Evolutionary conservation across 2,113 vertebrate species (phyloP).

Genomic region (Rhabdornis inornatus): DNA sequence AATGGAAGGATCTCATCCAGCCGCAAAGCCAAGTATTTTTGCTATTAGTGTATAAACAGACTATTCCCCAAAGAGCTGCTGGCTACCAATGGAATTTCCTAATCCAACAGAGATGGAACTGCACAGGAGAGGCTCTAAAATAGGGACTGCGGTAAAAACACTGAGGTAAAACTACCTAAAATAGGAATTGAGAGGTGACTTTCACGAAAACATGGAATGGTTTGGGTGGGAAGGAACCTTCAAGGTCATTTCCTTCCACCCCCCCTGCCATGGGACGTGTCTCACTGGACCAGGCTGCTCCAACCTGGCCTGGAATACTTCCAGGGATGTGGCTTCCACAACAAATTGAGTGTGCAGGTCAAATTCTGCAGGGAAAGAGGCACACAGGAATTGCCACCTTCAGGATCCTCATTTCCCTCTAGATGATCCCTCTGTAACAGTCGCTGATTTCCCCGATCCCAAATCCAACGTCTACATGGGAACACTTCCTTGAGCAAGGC

Average conservation of each 20-base stretch:
- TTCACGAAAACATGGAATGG: not conserved
- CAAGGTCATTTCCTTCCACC: not conserved
- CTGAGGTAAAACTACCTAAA: not conserved
- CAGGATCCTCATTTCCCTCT: rapidly evolving
- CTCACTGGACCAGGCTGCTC: not conserved
- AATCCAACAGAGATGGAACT: not conserved
- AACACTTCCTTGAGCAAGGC: not conserved
- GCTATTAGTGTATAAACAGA: not conserved
- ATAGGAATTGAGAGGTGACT: not conserved
- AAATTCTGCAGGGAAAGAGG: not conserved
- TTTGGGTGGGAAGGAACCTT: not conserved
- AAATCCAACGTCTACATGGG: rapidly evolving
- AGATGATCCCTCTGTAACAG: rapidly evolving
- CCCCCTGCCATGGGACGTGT: not conserved
- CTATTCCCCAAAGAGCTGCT: not conserved
- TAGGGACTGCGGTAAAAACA: not conserved
- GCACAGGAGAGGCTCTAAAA: not conserved
- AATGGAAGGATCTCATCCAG: not conserved
- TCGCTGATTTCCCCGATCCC: rapidly evolving
- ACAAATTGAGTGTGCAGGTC: not conserved
- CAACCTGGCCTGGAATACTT: not conserved
- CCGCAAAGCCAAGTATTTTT: slow-evolving; percentile 16
- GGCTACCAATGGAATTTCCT: not conserved
- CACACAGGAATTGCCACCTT: not conserved
- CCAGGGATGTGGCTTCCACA: not conserved